Evolutionary conservation across 2,888 invertebrate species (phyloP).

Genomic region (Trisateles emortualis): DNA sequence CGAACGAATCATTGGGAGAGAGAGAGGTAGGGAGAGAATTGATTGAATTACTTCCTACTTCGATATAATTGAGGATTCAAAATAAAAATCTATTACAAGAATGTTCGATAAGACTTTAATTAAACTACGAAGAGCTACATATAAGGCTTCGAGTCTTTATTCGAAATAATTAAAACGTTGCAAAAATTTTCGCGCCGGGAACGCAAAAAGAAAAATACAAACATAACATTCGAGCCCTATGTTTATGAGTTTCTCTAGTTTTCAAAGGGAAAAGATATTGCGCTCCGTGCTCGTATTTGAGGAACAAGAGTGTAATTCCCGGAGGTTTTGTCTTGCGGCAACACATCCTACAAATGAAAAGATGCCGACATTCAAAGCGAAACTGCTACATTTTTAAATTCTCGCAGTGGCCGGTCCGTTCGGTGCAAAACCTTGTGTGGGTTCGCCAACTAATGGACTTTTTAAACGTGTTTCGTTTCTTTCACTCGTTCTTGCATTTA

Average conservation of each 20-base stretch:
- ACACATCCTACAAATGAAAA: conserved; percentile 79
- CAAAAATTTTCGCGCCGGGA: conserved; percentile 54
- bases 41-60: conserved; percentile 28
- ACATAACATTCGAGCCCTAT: conserved; percentile 71
- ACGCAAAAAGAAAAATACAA: conserved; percentile 61
- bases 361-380: conserved; percentile 75
- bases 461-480: conserved; percentile 59
- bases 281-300: conserved; percentile 77
- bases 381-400: conserved; percentile 77
- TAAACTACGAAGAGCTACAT: conserved; percentile 16
- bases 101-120: conserved; percentile 31
- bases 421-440: conserved; percentile 53
- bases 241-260: conserved; percentile 77
- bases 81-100: conserved; percentile 16
- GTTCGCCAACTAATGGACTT: conserved; percentile 64
- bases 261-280: conserved; percentile 81
- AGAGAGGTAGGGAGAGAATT: conserved; percentile 11
- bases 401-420: conserved; percentile 57
- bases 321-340: conserved; percentile 81
- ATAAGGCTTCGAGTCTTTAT: conserved; percentile 12
- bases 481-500: conserved; percentile 44
- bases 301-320: conserved; percentile 82
- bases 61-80: conserved; percentile 5
- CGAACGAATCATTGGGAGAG: conserved; percentile 20
- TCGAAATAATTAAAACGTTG: conserved; percentile 45